These are phyloP conservation scores for Hetaerina titia DNA, from an alignment of 2,888 invertebrate genomes.

Conservation along the genomic window DNA sequence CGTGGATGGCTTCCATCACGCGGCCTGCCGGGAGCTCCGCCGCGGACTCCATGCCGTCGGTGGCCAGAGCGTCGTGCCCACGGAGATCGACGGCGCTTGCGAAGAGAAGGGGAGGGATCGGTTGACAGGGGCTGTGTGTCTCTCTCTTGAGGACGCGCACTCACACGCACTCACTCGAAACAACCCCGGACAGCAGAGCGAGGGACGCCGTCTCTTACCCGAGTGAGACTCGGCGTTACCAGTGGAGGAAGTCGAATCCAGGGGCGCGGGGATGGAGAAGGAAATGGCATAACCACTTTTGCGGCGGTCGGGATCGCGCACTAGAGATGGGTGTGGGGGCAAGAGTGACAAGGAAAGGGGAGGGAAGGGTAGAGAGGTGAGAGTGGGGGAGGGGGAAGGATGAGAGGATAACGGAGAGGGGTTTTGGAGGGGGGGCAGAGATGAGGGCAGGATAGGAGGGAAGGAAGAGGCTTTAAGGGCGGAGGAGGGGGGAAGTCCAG, in stretches of 20 bases:
- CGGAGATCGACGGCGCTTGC: background rate
- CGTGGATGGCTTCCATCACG: conserved; percentile 55
- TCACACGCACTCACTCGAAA: background rate
- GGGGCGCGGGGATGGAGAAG: conserved; percentile 8
- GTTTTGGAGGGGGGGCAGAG: background rate
- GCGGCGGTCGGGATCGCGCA: conserved; percentile 33
- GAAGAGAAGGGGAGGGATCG: background rate
- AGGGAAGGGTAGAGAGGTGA: background rate
- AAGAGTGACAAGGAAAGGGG: background rate
- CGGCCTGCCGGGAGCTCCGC: conserved; percentile 50
- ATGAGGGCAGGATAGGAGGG: background rate
- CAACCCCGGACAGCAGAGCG: background rate
- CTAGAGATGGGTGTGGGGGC: background rate
- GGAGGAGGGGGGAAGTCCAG: background rate
- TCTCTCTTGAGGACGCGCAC: background rate
- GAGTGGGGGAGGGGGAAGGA: background rate
- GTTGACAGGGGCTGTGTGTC: background rate
- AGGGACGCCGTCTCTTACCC: background rate
- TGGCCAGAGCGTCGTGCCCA: background rate
- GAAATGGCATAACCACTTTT: conserved; percentile 61
- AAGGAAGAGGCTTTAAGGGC: background rate
- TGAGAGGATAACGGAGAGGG: background rate
- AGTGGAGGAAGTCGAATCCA: background rate
- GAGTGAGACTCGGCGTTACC: background rate
- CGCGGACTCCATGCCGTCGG: conserved; percentile 40